Percentiles rank a stretch among this genome's conserved stretches.
Conservation (phyloP, 2,888 invertebrate genomes). For the Prenolepis imparis region DNA sequence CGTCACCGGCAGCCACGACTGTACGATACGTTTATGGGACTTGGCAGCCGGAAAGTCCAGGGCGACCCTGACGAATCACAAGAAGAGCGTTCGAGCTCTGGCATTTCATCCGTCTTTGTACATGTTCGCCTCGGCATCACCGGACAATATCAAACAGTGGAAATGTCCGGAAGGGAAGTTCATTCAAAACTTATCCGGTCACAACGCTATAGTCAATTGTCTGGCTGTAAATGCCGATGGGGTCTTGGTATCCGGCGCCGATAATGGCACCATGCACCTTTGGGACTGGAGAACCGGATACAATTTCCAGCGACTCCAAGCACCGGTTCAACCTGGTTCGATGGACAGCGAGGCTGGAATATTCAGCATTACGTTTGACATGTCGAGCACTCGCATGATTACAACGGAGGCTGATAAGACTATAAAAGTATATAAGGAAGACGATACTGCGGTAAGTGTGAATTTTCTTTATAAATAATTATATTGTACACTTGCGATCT, state of each 20-base stretch:
- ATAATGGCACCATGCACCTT: constrained; percentile 98
- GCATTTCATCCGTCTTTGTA: constrained; percentile 93
- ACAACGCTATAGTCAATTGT: constrained; percentile 99
- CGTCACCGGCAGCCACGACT: constrained; percentile 97
- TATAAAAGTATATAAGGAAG: constrained; percentile 99
- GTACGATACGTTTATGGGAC: constrained; percentile 99
- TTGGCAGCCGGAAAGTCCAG: constrained; percentile 97
- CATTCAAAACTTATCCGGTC: constrained; percentile 96
- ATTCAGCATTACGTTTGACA: constrained; percentile 97
- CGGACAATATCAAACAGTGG: constrained; percentile 99
- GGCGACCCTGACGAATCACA: constrained; percentile 99
- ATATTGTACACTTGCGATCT: background rate
- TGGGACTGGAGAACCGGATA: constrained; percentile 99
- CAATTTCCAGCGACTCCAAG: constrained; percentile 98
- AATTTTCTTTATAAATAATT: background rate
- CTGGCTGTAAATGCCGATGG: constrained; percentile 98
- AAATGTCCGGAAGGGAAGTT: constrained; percentile 99
- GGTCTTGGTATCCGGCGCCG: constrained; percentile 98
- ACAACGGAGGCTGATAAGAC: constrained; percentile 99
- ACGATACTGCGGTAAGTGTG: constrained; percentile 92
- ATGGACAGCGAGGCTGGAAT: constrained; percentile 99
- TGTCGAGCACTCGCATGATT: constrained; percentile 96
- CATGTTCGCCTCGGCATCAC: constrained; percentile 99
- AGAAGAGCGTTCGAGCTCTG: constrained; percentile 95
- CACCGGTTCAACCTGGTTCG: constrained; percentile 98